phyloP scores from a whole-genome alignment of 2,797 vertebrate genomes.

The Micropoecilia bifurca region DNA sequence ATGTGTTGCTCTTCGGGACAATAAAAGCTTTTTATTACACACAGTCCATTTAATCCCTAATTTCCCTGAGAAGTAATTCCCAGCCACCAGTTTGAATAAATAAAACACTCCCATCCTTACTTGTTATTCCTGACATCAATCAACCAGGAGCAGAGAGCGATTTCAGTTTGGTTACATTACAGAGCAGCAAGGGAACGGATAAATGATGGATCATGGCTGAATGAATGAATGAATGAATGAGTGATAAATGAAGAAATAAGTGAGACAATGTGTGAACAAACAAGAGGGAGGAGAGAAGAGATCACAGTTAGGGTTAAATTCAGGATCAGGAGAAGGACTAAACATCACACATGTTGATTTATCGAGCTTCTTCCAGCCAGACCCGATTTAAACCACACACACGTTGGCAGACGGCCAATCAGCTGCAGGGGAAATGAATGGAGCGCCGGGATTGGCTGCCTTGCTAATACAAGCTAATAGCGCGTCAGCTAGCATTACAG shows the following conservation, averaged over 20 bases:
- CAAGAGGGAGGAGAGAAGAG: conserved; percentile 61
- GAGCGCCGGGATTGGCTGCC: background rate
- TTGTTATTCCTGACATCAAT: conserved; percentile 51
- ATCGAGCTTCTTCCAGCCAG: conserved; percentile 7
- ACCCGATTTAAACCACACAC: background rate
- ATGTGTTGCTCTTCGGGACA: background rate
- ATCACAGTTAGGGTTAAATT: conserved; percentile 59
- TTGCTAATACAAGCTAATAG: background rate
- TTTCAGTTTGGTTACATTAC: conserved; percentile 37
- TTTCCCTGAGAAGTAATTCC: conserved; percentile 9
- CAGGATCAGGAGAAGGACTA: conserved; percentile 38
- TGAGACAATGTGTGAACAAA: conserved; percentile 54
- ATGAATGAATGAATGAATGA: conserved; percentile 56
- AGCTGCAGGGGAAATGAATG: background rate
- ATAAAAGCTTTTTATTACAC: conserved; percentile 31
- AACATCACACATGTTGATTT: conserved; percentile 34
- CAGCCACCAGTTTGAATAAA: conserved; percentile 23
- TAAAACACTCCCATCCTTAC: conserved; percentile 31
- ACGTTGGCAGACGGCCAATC: background rate
- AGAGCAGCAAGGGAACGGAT: conserved; percentile 47
- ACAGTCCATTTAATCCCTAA: conserved; percentile 14
- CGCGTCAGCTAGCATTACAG: background rate
- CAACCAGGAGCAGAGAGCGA: conserved; percentile 41
- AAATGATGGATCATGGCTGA: conserved; percentile 52
- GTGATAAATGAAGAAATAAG: conserved; percentile 48